Percentiles rank a stretch among this genome's conserved stretches.
phyloP scores from a whole-genome alignment of 2,797 vertebrate species.

The Melanotaenia maccullochi region DNA sequence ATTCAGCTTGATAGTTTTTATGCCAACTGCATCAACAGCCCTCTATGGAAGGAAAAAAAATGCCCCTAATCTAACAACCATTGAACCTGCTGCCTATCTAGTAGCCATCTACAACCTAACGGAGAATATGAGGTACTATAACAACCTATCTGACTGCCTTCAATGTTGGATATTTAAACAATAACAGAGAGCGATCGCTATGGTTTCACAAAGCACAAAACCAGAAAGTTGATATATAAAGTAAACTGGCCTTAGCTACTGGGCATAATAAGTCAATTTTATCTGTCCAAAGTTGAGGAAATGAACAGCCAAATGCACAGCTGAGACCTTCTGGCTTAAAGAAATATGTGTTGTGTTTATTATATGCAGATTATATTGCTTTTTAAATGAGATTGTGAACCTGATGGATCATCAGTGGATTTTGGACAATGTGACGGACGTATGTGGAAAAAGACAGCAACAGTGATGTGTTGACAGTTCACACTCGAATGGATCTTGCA shows the following conservation, averaged over 20 bases:
- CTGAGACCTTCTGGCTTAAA: not conserved
- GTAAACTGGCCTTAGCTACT: constrained; percentile 11
- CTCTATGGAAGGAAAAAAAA: not conserved
- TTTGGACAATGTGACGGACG: constrained; percentile 5
- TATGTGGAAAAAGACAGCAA: not conserved
- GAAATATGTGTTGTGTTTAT: constrained; percentile 25
- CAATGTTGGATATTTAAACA: not conserved
- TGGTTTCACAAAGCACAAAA: constrained; percentile 51
- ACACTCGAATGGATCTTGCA: not conserved
- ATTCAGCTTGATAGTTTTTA: not conserved
- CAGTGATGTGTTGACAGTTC: not conserved
- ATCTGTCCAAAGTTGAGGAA: not conserved
- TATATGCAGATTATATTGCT: constrained; percentile 53
- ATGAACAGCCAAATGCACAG: not conserved
- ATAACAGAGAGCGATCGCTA: constrained; percentile 12
- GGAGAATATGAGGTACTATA: not conserved
- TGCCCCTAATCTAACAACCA: not conserved
- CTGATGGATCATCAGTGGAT: constrained; percentile 10
- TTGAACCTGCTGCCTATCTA: constrained; percentile 4
- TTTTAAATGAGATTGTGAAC: constrained; percentile 24
- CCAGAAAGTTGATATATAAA: constrained; percentile 6
- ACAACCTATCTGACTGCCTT: not conserved
- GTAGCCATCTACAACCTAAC: constrained; percentile 8
- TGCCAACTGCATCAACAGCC: not conserved
- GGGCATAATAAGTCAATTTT: not conserved